phyloP scores from a whole-genome alignment of 2,113 vertebrate genomes.

The Dryoscopus gambensis region DNA sequence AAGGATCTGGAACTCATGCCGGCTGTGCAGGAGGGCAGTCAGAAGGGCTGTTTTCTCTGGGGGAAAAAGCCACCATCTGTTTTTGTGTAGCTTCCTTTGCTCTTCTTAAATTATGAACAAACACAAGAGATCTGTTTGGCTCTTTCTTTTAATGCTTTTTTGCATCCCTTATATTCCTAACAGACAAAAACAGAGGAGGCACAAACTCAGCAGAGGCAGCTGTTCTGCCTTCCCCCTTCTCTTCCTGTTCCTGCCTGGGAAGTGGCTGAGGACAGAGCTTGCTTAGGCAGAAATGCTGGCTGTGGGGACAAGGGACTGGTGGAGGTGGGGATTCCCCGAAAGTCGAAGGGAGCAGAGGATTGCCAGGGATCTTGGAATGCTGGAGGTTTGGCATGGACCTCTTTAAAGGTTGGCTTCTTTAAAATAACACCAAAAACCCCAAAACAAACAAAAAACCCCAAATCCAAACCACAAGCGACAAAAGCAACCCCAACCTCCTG shows the following conservation, averaged over 20 bases:
- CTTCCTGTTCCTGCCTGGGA: not conserved
- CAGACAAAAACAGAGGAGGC: not conserved
- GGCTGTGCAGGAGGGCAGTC: not conserved
- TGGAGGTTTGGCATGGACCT: not conserved
- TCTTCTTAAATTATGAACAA: not conserved
- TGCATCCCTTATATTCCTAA: not conserved
- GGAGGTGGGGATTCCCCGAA: not conserved
- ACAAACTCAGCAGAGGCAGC: not conserved
- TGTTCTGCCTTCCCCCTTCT: accelerated
- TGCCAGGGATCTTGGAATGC: not conserved
- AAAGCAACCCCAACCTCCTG: not conserved
- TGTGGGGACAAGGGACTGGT: not conserved
- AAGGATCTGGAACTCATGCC: not conserved
- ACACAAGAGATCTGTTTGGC: not conserved
- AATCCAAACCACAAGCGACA: not conserved
- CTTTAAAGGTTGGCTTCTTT: not conserved
- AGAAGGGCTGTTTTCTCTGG: not conserved
- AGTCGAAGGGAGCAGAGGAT: not conserved
- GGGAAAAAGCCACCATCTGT: not conserved
- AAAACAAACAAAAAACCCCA: not conserved
- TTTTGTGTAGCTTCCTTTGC: not conserved
- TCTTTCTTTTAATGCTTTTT: not conserved
- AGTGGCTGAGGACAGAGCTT: not conserved
- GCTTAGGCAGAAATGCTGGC: not conserved
- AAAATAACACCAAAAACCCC: not conserved